Evolutionary conservation across 2,797 vertebrate species (phyloP).

Genomic region (Morus bassanus): DNA sequence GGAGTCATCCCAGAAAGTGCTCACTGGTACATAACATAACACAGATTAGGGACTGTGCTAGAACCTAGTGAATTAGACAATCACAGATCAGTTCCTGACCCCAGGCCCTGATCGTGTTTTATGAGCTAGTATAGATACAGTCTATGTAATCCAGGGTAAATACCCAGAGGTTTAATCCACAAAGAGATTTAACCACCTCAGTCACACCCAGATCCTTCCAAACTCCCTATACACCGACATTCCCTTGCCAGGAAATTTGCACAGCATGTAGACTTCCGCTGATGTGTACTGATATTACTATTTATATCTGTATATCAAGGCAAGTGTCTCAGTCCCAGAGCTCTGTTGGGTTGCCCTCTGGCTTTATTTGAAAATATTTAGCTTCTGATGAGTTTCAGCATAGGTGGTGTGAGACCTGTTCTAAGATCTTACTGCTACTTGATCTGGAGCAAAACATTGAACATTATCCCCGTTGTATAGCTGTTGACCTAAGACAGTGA

Average conservation of each 20-base stretch:
- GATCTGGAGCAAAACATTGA: not conserved
- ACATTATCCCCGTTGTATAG: fast-evolving
- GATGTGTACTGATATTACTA: too few species aligned
- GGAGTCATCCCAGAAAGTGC: not conserved
- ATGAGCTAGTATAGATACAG: not conserved
- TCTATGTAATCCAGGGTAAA: not conserved
- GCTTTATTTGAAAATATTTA: not conserved
- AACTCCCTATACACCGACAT: fast-evolving
- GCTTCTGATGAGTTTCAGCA: not conserved
- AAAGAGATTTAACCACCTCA: not conserved
- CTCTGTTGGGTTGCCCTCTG: not conserved
- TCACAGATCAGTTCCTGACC: not conserved
- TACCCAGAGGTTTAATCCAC: not conserved
- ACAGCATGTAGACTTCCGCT: not conserved
- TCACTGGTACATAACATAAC: not conserved
- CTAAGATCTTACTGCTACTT: not conserved
- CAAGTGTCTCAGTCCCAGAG: fast-evolving
- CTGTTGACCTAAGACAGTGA: not conserved
- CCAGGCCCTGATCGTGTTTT: not conserved
- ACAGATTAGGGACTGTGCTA: not conserved
- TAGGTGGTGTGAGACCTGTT: not conserved
- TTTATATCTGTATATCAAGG: not conserved
- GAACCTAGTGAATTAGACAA: not conserved
- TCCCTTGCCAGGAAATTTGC: not conserved
- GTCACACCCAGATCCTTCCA: not conserved